Base-by-base conservation (phyloP, 92 coral and sea anemone genomes). In the Ricordea florida region DNA sequence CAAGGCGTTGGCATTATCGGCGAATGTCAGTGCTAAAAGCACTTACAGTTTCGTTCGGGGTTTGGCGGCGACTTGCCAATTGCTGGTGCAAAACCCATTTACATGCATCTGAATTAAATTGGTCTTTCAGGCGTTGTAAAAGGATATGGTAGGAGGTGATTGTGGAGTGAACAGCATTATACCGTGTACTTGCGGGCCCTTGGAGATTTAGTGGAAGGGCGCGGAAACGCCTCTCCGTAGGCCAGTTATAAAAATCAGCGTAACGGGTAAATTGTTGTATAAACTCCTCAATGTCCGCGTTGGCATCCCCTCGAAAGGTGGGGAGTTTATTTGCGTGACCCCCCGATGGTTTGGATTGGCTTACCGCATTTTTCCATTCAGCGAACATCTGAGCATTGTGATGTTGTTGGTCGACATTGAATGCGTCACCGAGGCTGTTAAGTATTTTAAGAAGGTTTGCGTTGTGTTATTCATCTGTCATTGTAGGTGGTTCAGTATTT, bases 1-100 rank as follows among this genome's bases (percentile, higher is more conserved):
- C 51, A 57, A 73, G 43, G 14, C 64, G 38, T 18, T 73, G 18
- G 27, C 73, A 65, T 15, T 35, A 26, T 18, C 80, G 41, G 14
- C 80, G 13, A 6, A 73, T 40, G 15, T 73, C 70, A n/a, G 52
- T 20, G 21, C 40, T 36, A 73, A 57, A 73, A 30, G 21, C 25
- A n/a, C 44, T 32, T 28, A 51, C 50, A 10, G 66, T 42, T 31
- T 69, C 76, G 6, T 6, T 24, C 22, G 35, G 55, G 17, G 20
- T 30, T 35, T 73, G 80, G 29, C 59, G 57, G 20, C 80, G 66
- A 7, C 36, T 23, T 15, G 25, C 37, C 50, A 73, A 43, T 22
- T 59, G 50, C 22, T 73, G 57, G 22, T 58, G 56, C 38, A 23
- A 41, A 20, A 59, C 33, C 80, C 70, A 69, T 11, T 9, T 28